Evolutionary conservation across 2,888 invertebrate species (phyloP), one percentile per base, ranked within the genome.

Genomic region (Calephelis perditalis): DNA sequence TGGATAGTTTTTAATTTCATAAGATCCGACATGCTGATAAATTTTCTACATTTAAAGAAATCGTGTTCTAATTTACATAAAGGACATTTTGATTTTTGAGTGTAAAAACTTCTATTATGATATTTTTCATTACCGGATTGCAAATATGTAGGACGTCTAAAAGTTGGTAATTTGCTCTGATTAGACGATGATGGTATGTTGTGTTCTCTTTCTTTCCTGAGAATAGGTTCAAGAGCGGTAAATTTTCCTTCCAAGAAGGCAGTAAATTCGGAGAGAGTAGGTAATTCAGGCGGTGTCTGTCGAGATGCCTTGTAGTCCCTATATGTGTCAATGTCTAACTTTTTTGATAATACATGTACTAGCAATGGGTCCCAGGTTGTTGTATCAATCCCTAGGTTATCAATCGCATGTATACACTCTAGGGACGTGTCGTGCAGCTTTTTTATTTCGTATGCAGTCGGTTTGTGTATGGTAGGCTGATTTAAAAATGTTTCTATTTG

Each of bases 331-430:
- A 59, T 4, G 52, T 71, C 69, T 10, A 68, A 54, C 52, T 71
- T 71, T 47, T 66, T 63, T 0, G 61, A 37, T 8, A 69, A 35
- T 1, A 69, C 37, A 55, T 68, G 59, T 0, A 69, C 67, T 0
- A 69, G 15, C 2, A 71, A 37, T 0, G 69, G 68, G 35, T 69
- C 68, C 68, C 71, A 71, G 0, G 64, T 63, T 0, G 11, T 7
- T 0, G 65, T 62, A 46, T 68, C 60, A 0, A 68, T 44, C 3
- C 64, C 63, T n/a, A 67, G 44, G 40, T 67, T 67, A 11, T 59
- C 43, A 9, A 65, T 58, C 11, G 63, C 65, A 46, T 67, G 61
- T 26, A 67, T 43, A 26, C 59, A 56, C 15, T 65, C 67, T n/a
- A 43, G 44, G 7, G 57, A 58, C 9, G 60, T 60, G 26, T 66